Evolutionary conservation across 2,888 invertebrate species (phyloP), one percentile per base, ranked within the genome.

Genomic region (Pterostichus niger): DNA sequence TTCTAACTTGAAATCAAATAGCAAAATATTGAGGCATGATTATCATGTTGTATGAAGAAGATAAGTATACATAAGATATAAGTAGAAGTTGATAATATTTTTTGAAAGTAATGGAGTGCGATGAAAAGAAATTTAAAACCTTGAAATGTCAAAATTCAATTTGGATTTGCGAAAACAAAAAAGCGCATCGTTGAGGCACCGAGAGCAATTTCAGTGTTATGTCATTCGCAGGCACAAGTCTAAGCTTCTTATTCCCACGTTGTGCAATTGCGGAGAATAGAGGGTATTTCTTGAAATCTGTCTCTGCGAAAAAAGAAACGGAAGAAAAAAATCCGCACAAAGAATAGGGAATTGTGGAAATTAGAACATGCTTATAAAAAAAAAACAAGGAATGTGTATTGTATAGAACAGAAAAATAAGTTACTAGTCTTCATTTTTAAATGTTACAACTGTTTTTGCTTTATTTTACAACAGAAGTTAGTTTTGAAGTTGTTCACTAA

Each of bases 181-280:
- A 44, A 15, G 68, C 64, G 40, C 64, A 68, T 68, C 35, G 35
- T 35, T 68, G 35, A n/a, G 11, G 40, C 31, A 71, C 64, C 68
- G 44, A 44, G 68, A 46, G 68, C 68, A 71, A 44, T 71, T 71
- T 13, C 68, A 71, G 68, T 71, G 68, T 71, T 71, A 68, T 68
- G 68, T 71, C 68, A 71, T 71, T 71, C 44, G 44, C 68, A 71
- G 68, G 44, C 68, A 13, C 68, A 71, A 71, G 15, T 40, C 44
- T 13, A 64, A 64, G 64, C 35, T 64, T 15, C 44, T 40, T 71
- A 71, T 71, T 71, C 68, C 68, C 68, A 71, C 68, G 46, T 44
- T 44, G 68, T 71, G 68, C 68, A 71, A 44, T 44, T 71, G 68
- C 31, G 44, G 40, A 71, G 31, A 71, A 71, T 71, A 40, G 44